Conservation (phyloP, 2,113 vertebrate species). For the Barnardius zonarius region DNA sequence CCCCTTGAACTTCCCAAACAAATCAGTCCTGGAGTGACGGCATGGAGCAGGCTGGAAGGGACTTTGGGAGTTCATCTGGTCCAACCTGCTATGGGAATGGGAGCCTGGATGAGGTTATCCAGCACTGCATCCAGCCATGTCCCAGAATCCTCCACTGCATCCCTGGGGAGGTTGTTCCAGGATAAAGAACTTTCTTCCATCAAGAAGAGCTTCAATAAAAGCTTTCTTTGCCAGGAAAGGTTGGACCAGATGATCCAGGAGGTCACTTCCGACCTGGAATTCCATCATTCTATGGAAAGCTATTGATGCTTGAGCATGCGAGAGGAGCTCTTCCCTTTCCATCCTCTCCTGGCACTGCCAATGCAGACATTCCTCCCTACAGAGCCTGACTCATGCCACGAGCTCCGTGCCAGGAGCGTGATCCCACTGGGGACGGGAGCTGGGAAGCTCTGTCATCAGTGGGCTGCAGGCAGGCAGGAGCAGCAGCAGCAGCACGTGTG, state of each 20-base stretch:
- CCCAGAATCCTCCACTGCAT: neutral
- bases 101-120: neutral
- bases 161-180: neutral
- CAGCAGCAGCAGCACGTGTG: neutral
- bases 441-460: neutral
- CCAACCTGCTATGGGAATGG: neutral
- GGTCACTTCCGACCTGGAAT: neutral
- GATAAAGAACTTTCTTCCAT: neutral
- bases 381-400: neutral
- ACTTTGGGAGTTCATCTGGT: neutral
- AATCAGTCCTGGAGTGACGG: neutral
- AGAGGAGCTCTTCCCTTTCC: neutral
- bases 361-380: accelerated
- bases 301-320: accelerated
- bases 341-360: neutral
- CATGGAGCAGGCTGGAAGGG: neutral
- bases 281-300: neutral
- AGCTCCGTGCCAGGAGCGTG: neutral
- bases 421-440: neutral
- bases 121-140: neutral
- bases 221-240: neutral
- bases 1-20: neutral
- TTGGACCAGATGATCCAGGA: neutral
- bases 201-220: neutral
- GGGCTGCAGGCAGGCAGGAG: neutral